Base-by-base conservation (phyloP, 1,140 invertebrate genomes). In the Lucilia cuprina region DNA sequence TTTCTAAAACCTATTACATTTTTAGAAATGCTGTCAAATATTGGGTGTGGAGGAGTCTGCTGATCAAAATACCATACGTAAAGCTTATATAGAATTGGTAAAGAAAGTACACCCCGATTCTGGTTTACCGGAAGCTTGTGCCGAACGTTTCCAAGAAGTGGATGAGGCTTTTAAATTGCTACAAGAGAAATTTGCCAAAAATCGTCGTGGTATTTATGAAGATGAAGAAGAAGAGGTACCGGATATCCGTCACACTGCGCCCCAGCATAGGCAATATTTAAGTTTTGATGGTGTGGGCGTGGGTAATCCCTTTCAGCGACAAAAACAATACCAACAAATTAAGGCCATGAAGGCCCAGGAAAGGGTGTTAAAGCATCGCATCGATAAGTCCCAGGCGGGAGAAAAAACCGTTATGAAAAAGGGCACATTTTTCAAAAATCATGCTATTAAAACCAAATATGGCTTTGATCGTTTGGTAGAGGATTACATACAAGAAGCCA, bases 401-500 rank as follows among this genome's bases (percentile, higher is more conserved):
- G 96, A 97, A 84, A 93, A 93, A 55, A 93, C 94, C 5, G 87
- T 97, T 0, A 93, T 96, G 90, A 92, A 94, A 80, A 96, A 96
- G 87, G 93, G 93, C 86, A 91, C 92, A 90, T 91, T 92, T 83
- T 93, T 87, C 84, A 91, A 92, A 50, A 94, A 94, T 86, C 94
- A 94, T 89, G 93, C 96, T 87, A 95, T 96, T 7, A 96, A 96
- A 93, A 96, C 95, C 1, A 95, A 95, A 91, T 96, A 96, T 90
- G 96, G 96, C 0, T 95, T 97, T 88, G 96, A 98, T 85, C 93
- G 97, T 82, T 91, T 98, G 0, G 97, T 97, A 5, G 97, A 98
- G 91, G 97, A 98, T 93, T 92, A 97, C 78, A 98, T 98, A 84
- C 96, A 97, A 87, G 96, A 97, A 88, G 95, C 96, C 1, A 98